A percentile compares a stretch with the other conserved stretches of the same genome.
Evolutionary conservation across 2,888 invertebrate species (phyloP).

Genomic region (Pherbina coryleti): DNA sequence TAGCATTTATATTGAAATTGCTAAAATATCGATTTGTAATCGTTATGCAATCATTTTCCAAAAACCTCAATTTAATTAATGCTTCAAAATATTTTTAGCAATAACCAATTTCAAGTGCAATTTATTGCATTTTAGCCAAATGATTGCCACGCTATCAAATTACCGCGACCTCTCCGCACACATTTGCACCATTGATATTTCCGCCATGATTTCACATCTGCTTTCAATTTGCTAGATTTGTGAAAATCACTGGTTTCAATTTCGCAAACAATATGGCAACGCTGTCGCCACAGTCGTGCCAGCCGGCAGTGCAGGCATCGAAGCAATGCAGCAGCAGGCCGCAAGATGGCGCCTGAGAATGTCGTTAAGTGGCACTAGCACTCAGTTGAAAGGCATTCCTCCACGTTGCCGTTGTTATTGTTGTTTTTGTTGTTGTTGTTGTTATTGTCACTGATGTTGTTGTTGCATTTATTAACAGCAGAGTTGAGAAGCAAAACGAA

Average conservation of each 20-base stretch:
- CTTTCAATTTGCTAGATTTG: conserved; percentile 11
- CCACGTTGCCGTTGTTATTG: neutral
- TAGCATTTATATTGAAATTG: neutral
- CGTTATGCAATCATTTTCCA: neutral
- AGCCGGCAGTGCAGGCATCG: neutral
- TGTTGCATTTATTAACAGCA: neutral
- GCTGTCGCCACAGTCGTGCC: neutral
- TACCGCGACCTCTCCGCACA: neutral
- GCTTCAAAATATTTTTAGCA: no score
- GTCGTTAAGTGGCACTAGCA: conserved; percentile 14
- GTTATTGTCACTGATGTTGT: neutral
- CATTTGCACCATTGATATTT: neutral
- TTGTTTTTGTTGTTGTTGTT: no score
- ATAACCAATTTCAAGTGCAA: neutral
- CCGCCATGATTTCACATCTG: neutral
- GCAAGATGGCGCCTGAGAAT: conserved; percentile 11
- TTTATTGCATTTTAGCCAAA: neutral
- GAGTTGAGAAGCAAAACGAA: neutral
- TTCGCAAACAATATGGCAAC: neutral
- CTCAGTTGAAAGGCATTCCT: neutral
- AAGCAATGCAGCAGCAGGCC: neutral
- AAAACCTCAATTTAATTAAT: no score
- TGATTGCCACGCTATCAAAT: neutral
- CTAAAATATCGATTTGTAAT: neutral
- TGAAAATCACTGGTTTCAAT: conserved; percentile 18